These are phyloP conservation scores for Thunnus thynnus DNA, from an alignment of 2,113 vertebrate species.

Conservation along the genomic window DNA sequence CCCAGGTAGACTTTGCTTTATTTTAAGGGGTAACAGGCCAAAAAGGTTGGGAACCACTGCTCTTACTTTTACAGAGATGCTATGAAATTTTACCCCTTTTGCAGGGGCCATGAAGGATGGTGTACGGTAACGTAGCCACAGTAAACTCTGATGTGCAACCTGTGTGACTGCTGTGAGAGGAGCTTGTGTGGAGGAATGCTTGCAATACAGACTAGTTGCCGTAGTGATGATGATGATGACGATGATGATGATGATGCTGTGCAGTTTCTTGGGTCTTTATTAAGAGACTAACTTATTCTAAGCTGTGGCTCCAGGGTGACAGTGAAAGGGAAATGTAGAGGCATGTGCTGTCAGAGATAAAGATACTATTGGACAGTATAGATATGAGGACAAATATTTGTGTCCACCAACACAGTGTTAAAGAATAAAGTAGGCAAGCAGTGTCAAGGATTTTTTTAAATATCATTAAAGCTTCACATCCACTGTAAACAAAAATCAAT, in stretches of 20 bases:
- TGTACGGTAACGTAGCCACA: conserved; percentile 34
- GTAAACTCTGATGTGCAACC: conserved; percentile 17
- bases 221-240: conserved; percentile 3
- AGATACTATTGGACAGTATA: neutral
- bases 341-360: neutral
- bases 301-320: neutral
- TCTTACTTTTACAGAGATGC: conserved; percentile 44
- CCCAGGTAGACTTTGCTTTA: no score
- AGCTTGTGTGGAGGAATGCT: conserved; percentile 49
- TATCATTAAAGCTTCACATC: no score
- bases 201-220: conserved; percentile 40
- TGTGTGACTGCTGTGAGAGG: conserved; percentile 9
- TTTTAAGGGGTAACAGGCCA: no score
- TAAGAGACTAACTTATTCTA: neutral
- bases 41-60: no score
- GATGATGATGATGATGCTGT: conserved; percentile 8
- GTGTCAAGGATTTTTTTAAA: no score
- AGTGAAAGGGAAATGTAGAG: conserved; percentile 1
- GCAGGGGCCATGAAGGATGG: conserved; percentile 9
- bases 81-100: conserved; percentile 40
- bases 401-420: neutral
- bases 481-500: no score
- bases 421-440: neutral
- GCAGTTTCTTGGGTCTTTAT: conserved; percentile 4
- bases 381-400: neutral